These are phyloP conservation scores for Brachionus koreanus DNA, from an alignment of 1,140 invertebrate genomes.

Conservation along the genomic window DNA sequence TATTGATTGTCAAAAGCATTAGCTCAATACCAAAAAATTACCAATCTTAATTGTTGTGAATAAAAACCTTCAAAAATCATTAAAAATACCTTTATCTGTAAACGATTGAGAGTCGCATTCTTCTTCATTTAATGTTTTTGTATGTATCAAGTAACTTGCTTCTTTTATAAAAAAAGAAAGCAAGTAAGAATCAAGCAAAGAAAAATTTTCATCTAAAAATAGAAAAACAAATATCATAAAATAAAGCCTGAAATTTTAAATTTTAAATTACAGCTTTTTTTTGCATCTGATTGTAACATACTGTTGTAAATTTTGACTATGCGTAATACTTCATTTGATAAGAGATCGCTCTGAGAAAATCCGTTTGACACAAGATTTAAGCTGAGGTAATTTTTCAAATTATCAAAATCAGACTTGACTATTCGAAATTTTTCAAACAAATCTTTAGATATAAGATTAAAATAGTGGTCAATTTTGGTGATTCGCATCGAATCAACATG, in stretches of 20 bases:
- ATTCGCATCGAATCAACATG: conserved; percentile 33
- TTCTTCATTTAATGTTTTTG: background rate
- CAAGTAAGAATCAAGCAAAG: background rate
- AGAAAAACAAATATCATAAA: background rate
- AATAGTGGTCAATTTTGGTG: conserved; percentile 23
- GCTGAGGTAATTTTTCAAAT: background rate
- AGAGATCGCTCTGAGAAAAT: background rate
- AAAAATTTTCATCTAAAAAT: background rate
- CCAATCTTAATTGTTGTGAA: background rate
- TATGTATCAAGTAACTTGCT: conserved; percentile 1
- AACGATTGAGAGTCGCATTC: background rate
- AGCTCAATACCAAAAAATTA: background rate
- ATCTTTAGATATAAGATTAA: conserved; percentile 26
- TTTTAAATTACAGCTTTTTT: background rate
- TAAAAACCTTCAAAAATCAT: background rate
- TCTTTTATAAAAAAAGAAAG: conserved; percentile 15
- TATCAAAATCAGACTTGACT: conserved; percentile 16
- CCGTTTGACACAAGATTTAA: conserved; percentile 8
- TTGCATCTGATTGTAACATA: background rate
- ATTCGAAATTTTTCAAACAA: conserved; percentile 38
- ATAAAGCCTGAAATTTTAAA: background rate
- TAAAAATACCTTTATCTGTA: background rate
- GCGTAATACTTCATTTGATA: background rate
- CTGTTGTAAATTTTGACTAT: conserved; percentile 9
- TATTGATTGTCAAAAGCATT: background rate